Percentiles rank a stretch among this genome's conserved stretches.
Evolutionary conservation across 1,140 invertebrate species (phyloP).

Genomic region (Pantala flavescens): DNA sequence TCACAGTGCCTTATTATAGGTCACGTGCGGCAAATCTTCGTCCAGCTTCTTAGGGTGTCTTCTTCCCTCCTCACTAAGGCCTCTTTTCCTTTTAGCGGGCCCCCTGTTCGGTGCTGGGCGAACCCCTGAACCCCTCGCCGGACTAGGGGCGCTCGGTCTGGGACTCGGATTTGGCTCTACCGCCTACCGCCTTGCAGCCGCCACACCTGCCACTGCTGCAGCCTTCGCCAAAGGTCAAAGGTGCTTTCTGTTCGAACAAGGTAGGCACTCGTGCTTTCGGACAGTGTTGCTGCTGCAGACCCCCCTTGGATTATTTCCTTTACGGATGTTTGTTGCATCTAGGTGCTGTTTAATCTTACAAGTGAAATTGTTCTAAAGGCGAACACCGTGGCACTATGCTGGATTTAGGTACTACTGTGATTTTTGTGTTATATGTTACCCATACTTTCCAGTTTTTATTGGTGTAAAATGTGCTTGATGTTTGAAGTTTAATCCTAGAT

Average conservation of each 20-base stretch:
- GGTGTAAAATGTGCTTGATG: too few relatives aligned
- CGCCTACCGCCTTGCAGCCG: slow-evolving; percentile 42
- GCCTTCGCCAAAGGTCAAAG: slow-evolving; percentile 28
- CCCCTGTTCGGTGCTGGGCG: slow-evolving; percentile 38
- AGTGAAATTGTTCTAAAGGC: too few relatives aligned
- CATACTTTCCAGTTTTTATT: too few relatives aligned
- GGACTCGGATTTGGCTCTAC: slow-evolving; percentile 39
- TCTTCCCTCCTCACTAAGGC: neutral
- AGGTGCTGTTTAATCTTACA: too few relatives aligned
- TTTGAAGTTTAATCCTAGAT: too few relatives aligned
- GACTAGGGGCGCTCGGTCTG: slow-evolving; percentile 39
- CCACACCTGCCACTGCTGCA: slow-evolving; percentile 41
- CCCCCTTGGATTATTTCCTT: too few relatives aligned
- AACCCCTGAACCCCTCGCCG: slow-evolving; percentile 18
- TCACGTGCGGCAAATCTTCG: neutral
- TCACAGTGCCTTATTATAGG: too few relatives aligned
- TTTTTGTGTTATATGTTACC: too few relatives aligned
- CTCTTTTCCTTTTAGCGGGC: slow-evolving; percentile 37
- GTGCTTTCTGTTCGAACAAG: slow-evolving; percentile 43
- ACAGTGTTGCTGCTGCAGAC: slow-evolving; percentile 6
- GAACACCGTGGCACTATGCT: too few relatives aligned
- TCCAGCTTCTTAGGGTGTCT: neutral
- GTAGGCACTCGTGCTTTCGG: slow-evolving; percentile 33
- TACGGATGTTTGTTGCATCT: too few relatives aligned
- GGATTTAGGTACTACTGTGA: too few relatives aligned